phyloP scores from a whole-genome alignment of 2,888 invertebrate genomes.

The Augochlorella aurata region DNA sequence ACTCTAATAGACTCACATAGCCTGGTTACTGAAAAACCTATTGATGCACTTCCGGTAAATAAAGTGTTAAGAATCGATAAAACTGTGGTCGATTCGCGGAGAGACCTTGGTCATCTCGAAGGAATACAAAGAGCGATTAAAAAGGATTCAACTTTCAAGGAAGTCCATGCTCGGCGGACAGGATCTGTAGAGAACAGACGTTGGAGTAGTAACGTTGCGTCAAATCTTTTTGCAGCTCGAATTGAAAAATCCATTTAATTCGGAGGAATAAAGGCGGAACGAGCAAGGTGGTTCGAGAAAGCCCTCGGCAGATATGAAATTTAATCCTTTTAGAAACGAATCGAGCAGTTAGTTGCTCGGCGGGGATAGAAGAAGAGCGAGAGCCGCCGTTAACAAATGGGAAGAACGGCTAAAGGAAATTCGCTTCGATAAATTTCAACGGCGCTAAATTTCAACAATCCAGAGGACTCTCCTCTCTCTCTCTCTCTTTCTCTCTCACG shows the following conservation, averaged over 20 bases:
- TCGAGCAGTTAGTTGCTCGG: slow-evolving; percentile 11
- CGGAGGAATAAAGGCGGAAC: slow-evolving; percentile 1
- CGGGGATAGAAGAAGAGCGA: not conserved
- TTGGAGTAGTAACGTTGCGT: not conserved
- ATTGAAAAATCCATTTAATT: slow-evolving; percentile 15
- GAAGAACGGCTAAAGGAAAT: slow-evolving; percentile 1
- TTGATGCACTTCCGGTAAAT: too few species aligned
- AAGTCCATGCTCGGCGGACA: too few species aligned
- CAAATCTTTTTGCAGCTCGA: not conserved
- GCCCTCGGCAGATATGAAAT: not conserved
- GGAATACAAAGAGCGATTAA: slow-evolving; percentile 1
- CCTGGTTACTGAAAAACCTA: too few species aligned
- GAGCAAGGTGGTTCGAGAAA: not conserved
- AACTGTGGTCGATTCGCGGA: not conserved
- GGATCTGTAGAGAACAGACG: not conserved
- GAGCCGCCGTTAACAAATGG: not conserved
- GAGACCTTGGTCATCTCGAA: not conserved
- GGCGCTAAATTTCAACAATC: slow-evolving; percentile 15
- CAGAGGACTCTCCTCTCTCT: not conserved
- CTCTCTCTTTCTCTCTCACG: too few species aligned
- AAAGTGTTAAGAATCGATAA: not conserved
- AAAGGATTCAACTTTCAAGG: not conserved
- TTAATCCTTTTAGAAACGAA: slow-evolving; percentile 25
- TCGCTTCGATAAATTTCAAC: slow-evolving; percentile 19
- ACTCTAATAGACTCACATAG: too few species aligned